These are phyloP conservation scores for Cyclargus thomasi DNA, from an alignment of 1,140 invertebrate species.

Conservation along the genomic window DNA sequence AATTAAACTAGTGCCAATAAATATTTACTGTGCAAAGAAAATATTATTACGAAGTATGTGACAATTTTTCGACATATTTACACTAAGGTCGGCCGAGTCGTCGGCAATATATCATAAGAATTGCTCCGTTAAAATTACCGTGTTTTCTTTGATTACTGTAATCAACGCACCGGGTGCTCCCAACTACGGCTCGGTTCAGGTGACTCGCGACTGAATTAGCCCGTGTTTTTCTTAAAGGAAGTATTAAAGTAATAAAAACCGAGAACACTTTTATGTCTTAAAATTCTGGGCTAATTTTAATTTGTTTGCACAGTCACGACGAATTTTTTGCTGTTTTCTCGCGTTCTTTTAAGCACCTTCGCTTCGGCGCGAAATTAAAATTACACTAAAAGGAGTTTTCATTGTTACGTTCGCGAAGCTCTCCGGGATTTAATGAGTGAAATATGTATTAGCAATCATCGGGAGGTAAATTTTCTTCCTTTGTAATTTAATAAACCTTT, in stretches of 20 bases:
- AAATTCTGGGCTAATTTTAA: slow-evolving; percentile 4
- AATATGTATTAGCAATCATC: slow-evolving; percentile 17
- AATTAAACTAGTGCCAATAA: too few relatives aligned
- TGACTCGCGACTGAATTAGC: slow-evolving; percentile 61
- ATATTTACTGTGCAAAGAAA: too few relatives aligned
- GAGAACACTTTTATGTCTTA: slow-evolving; percentile 20
- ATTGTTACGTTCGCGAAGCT: slow-evolving; percentile 3
- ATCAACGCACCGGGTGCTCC: slow-evolving; percentile 62
- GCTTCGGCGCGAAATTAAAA: background rate
- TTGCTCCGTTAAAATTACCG: slow-evolving; percentile 43
- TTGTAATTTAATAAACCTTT: slow-evolving; percentile 51
- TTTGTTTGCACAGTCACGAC: background rate
- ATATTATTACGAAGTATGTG: background rate
- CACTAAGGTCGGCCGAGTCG: background rate
- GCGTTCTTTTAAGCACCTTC: background rate
- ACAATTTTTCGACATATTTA: slow-evolving; percentile 32
- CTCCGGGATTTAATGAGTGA: background rate
- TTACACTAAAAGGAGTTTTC: background rate
- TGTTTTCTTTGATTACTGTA: slow-evolving; percentile 72
- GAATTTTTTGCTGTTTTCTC: background rate
- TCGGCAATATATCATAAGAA: slow-evolving; percentile 19
- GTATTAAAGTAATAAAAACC: slow-evolving; percentile 17
- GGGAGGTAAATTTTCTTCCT: slow-evolving; percentile 21
- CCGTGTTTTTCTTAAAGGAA: slow-evolving; percentile 38
- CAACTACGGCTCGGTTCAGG: slow-evolving; percentile 52